These are phyloP conservation scores for Apodemia zela DNA, from an alignment of 2,888 invertebrate species.

Conservation along the genomic window DNA sequence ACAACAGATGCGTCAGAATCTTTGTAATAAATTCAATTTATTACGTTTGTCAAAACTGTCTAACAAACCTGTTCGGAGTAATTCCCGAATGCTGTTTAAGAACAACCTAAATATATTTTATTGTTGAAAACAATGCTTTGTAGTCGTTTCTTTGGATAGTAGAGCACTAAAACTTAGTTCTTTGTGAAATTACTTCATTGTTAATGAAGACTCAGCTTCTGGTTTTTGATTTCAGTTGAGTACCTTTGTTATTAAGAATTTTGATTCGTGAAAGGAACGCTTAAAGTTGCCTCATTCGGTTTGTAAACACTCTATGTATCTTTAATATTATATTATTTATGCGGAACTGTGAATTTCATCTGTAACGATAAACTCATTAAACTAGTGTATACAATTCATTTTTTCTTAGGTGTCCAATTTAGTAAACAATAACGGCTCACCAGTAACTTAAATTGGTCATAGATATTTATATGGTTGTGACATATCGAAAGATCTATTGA, in stretches of 20 bases:
- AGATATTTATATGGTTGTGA: no score
- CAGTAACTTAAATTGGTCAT: no score
- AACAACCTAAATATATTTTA: conserved; percentile 11
- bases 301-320: no score
- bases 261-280: neutral
- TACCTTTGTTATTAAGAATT: neutral
- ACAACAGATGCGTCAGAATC: conserved; percentile 9
- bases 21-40: conserved; percentile 21
- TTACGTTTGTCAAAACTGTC: conserved; percentile 25
- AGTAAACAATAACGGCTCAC: no score
- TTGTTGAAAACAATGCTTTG: conserved; percentile 16
- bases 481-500: no score
- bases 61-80: conserved; percentile 17
- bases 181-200: conserved; percentile 12
- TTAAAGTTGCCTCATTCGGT: neutral
- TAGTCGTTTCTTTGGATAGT: conserved; percentile 9
- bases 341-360: no score
- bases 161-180: conserved; percentile 13
- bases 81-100: neutral
- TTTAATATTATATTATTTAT: no score
- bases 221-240: neutral
- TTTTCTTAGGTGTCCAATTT: no score
- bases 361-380: no score
- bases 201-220: neutral
- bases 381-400: no score